A percentile compares a stretch with the other conserved stretches of the same genome.
Evolutionary conservation across 1,140 invertebrate species (phyloP).

Genomic region (Steinernema feltiae): DNA sequence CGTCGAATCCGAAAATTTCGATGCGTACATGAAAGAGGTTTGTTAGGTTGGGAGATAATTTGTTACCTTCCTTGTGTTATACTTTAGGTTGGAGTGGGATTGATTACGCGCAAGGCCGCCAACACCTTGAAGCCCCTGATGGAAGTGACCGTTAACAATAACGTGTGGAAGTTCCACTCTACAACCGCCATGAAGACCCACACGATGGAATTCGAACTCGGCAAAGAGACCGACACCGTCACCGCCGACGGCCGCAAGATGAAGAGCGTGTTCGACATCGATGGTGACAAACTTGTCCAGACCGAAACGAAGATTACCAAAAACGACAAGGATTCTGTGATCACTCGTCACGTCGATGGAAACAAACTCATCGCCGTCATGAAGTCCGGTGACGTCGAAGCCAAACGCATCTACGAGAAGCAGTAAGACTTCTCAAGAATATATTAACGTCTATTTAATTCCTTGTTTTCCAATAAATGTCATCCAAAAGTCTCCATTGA

Average conservation of each 20-base stretch:
- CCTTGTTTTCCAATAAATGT: background rate
- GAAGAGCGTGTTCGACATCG: background rate
- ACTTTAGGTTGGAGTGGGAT: slow-evolving; percentile 29
- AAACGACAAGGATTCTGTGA: slow-evolving; percentile 25
- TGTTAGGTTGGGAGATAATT: too few relatives aligned
- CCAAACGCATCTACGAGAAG: slow-evolving; percentile 19
- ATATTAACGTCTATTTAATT: background rate
- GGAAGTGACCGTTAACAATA: slow-evolving; percentile 15
- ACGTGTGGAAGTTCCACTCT: slow-evolving; percentile 19
- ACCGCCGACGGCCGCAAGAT: slow-evolving; percentile 10
- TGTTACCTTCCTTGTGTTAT: too few relatives aligned
- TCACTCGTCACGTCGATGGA: slow-evolving; percentile 23
- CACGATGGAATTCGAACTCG: background rate
- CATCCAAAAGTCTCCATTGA: background rate
- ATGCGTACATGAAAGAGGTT: slow-evolving; percentile 37
- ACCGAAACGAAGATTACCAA: background rate
- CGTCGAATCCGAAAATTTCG: slow-evolving; percentile 35
- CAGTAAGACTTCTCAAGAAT: slow-evolving; percentile 1
- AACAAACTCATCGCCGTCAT: slow-evolving; percentile 22
- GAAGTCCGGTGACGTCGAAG: slow-evolving; percentile 21
- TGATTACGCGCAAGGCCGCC: slow-evolving; percentile 32
- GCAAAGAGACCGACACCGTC: background rate
- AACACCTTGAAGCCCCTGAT: slow-evolving; percentile 26
- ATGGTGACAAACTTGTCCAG: background rate
- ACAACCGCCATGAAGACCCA: slow-evolving; percentile 2